Percentiles rank a stretch among this genome's conserved stretches.
Evolutionary conservation across 2,113 vertebrate genomes (phyloP).

Genomic region (Xerus inauris): DNA sequence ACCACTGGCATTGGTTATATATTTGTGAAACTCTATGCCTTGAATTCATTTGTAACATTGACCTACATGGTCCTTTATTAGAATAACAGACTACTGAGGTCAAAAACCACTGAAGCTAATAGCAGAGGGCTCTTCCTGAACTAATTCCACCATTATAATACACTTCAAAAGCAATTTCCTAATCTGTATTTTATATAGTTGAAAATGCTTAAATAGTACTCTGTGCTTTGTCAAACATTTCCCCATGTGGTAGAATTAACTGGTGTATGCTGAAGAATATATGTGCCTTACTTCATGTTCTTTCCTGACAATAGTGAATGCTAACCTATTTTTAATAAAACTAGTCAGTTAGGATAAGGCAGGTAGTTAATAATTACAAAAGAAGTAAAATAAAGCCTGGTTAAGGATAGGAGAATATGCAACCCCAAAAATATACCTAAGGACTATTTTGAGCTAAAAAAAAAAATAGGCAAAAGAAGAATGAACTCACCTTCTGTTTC

Average conservation of each 20-base stretch:
- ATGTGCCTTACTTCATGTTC: constrained; percentile 69
- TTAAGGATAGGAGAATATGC: neutral
- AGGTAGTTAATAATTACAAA: constrained; percentile 60
- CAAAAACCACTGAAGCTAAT: constrained; percentile 59
- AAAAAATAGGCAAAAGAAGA: neutral
- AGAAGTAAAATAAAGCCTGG: constrained; percentile 50
- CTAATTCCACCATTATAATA: constrained; percentile 66
- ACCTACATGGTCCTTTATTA: constrained; percentile 54
- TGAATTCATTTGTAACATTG: constrained; percentile 60
- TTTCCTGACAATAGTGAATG: constrained; percentile 62
- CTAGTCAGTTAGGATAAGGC: constrained; percentile 65
- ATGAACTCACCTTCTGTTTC: neutral
- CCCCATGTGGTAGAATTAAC: constrained; percentile 66
- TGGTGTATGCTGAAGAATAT: constrained; percentile 61
- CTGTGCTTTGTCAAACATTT: constrained; percentile 73
- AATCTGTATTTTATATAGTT: constrained; percentile 64
- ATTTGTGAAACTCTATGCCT: constrained; percentile 13
- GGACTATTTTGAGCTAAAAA: neutral
- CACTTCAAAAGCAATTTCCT: constrained; percentile 73
- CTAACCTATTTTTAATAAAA: constrained; percentile 81
- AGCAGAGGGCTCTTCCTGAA: constrained; percentile 64
- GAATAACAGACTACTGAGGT: constrained; percentile 54
- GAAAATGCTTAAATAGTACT: constrained; percentile 65
- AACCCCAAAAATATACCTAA: neutral
- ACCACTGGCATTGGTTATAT: constrained; percentile 10